These are phyloP conservation scores for Carlito syrichta DNA, from an alignment of 2,113 vertebrate species.

Conservation along the genomic window DNA sequence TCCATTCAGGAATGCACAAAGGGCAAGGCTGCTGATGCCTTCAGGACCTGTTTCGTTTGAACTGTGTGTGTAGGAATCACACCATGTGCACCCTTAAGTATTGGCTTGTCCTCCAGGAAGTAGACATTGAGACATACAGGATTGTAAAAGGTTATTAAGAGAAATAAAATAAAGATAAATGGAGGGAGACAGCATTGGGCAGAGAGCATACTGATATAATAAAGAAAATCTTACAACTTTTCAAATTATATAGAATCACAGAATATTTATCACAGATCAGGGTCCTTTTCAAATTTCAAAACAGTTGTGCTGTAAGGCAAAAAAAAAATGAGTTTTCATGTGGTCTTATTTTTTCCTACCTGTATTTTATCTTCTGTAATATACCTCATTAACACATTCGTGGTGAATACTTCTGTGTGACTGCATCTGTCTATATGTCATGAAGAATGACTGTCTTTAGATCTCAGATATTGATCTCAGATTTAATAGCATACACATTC, in stretches of 20 bases:
- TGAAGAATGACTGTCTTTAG: background rate
- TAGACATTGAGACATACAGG: background rate
- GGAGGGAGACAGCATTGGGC: too few species aligned
- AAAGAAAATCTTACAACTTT: too few species aligned
- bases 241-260: background rate
- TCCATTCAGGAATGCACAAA: too few species aligned
- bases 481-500: background rate
- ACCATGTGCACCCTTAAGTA: background rate
- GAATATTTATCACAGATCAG: background rate
- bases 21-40: background rate
- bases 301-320: background rate
- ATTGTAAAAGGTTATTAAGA: background rate
- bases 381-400: background rate
- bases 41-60: background rate
- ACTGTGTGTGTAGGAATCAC: background rate
- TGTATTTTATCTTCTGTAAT: background rate
- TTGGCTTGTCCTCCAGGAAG: background rate
- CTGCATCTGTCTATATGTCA: too few species aligned
- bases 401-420: too few species aligned
- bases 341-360: background rate
- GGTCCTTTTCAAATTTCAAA: background rate
- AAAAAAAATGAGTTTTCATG: background rate
- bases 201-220: background rate
- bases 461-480: background rate
- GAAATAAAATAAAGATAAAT: background rate